These are phyloP conservation scores for Laticauda laticaudata DNA, from an alignment of 2,113 vertebrate genomes.

Conservation along the genomic window DNA sequence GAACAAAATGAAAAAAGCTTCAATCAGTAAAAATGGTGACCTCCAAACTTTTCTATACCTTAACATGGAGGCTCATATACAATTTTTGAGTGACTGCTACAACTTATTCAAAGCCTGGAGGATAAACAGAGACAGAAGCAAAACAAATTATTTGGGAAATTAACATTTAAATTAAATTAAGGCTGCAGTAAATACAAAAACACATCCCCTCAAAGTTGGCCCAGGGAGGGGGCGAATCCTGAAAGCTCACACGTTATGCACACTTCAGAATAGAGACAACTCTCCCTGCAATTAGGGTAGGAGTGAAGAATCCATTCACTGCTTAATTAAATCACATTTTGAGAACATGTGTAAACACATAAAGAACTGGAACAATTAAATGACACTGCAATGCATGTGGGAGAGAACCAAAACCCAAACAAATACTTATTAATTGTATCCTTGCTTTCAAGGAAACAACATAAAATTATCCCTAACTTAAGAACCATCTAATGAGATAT, in stretches of 20 bases:
- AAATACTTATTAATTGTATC: background rate
- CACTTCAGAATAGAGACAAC: background rate
- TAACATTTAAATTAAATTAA: background rate
- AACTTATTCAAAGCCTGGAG: too few species aligned
- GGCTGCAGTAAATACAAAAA: background rate
- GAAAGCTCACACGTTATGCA: background rate
- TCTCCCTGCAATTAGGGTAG: background rate
- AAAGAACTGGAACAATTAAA: background rate
- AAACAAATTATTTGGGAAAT: background rate
- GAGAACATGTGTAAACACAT: background rate
- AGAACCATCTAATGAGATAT: background rate
- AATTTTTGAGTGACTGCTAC: background rate
- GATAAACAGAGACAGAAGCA: background rate
- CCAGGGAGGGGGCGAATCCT: background rate
- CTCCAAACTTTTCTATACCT: too few species aligned
- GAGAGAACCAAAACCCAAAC: background rate
- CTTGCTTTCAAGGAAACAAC: background rate
- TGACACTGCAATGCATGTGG: background rate
- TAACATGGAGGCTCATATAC: background rate
- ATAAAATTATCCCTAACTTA: background rate
- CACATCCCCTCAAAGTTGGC: background rate
- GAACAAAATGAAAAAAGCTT: background rate
- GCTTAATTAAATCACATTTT: background rate
- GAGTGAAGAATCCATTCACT: background rate
- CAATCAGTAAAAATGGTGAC: background rate